Conservation (phyloP, 2,797 vertebrate genomes). For the Sebastes trivittatus region DNA sequence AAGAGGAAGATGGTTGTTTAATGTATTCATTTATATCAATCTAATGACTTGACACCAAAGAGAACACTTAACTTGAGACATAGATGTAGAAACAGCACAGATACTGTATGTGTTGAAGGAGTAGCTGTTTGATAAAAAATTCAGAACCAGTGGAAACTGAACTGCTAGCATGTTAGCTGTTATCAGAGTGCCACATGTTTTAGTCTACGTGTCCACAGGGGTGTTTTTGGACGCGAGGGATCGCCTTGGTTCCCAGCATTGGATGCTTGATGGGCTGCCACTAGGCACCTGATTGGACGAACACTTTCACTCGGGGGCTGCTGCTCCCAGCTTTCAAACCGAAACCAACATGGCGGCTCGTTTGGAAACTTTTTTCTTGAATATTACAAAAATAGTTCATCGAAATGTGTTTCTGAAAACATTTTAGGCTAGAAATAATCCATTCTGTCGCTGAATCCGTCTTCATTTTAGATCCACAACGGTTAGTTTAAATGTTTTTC, state of each 20-base stretch:
- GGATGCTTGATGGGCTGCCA: no score
- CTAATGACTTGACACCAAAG: background rate
- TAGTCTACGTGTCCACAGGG: background rate
- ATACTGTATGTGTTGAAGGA: background rate
- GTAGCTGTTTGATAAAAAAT: background rate
- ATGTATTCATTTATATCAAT: background rate
- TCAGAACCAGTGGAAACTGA: background rate
- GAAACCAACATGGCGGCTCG: no score
- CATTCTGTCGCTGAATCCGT: fast-evolving
- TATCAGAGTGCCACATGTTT: background rate
- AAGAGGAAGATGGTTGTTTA: background rate
- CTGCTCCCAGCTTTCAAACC: no score
- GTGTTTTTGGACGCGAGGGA: no score
- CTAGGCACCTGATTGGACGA: no score
- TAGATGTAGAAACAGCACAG: background rate
- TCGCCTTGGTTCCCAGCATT: no score
- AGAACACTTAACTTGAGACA: background rate
- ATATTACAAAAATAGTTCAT: no score
- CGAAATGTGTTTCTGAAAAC: no score
- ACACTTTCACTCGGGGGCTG: no score
- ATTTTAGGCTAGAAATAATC: no score
- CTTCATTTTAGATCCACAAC: fast-evolving
- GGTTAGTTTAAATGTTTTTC: no score
- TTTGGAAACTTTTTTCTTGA: no score
- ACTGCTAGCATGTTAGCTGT: background rate